phyloP scores from a whole-genome alignment of 2,113 vertebrate species.

The Emydura subglobosa region DNA sequence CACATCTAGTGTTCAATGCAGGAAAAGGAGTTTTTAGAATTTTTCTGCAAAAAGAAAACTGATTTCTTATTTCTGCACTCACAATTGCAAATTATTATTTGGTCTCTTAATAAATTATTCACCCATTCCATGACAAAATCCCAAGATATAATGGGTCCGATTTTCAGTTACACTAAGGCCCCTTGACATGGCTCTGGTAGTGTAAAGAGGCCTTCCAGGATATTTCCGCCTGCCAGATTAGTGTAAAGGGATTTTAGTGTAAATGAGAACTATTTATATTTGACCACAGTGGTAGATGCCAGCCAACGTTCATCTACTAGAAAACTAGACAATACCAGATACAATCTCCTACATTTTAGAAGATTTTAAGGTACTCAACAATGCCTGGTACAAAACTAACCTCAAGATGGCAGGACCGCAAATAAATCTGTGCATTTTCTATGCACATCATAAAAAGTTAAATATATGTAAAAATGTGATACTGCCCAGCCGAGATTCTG shows the following conservation, averaged over 20 bases:
- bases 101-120: neutral
- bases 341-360: neutral
- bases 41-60: neutral
- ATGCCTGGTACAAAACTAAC: neutral
- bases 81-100: neutral
- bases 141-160: rapidly evolving
- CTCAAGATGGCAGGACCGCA: neutral
- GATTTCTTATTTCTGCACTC: neutral
- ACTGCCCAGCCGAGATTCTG: too few relatives aligned
- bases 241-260: neutral
- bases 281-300: neutral
- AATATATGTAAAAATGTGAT: neutral
- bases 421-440: neutral
- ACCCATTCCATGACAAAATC: neutral
- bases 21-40: neutral
- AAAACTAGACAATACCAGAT: rapidly evolving
- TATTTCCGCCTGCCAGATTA: neutral
- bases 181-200: neutral
- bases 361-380: neutral
- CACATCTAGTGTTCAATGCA: rapidly evolving
- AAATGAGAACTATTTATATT: neutral
- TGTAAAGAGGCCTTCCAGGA: neutral
- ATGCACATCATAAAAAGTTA: neutral
- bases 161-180: neutral
- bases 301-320: neutral